Evolutionary conservation across 2,113 vertebrate species (phyloP), one percentile per base, ranked within the genome.

Genomic region (Pantherophis guttatus): DNA sequence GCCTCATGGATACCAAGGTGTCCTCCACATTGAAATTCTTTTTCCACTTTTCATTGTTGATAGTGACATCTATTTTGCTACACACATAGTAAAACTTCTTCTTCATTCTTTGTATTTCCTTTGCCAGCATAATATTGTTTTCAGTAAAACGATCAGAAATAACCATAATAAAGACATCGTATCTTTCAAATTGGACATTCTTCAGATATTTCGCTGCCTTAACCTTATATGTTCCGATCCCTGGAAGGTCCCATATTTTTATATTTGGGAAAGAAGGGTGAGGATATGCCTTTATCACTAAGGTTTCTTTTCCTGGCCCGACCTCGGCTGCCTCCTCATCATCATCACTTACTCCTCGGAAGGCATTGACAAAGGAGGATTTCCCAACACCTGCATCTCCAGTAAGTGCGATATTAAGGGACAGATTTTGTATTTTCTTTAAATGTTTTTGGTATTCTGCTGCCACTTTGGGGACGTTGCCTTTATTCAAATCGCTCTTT

Each of bases 351-450:
- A 96, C 21, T 19, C 95, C 96, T 1, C 95, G 91, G 53, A 97
- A 88, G 11, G 95, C 96, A 92, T 97, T 97, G 57, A 96, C 92
- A 88, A 97, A 95, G 10, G 97, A 94, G 10, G 97, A 97, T 91
- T 97, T 97, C n/a, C 65, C 65, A 70, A 2, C 12, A 17, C 29
- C 65, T 0, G 13, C 13, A 13, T 33, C 2, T n/a, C 65, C 65
- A 75, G 65, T 75, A 75, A 75, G 5, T 75, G 65, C 65, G 0
- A 75, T 75, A 75, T 75, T 2, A 17, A 75, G 65, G 29, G 65
- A 13, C 65, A 33, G n/a, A 17, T 75, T 75, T 2, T 33, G 13
- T 13, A 75, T 75, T 33, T 75, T 2, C 33, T 33, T 33, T 75
- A 75, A 75, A 2, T 1, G 12, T 7, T 75, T 2, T 75, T 13